Conservation (phyloP, 2,888 invertebrate species). For the Diplazon laetatorius region DNA sequence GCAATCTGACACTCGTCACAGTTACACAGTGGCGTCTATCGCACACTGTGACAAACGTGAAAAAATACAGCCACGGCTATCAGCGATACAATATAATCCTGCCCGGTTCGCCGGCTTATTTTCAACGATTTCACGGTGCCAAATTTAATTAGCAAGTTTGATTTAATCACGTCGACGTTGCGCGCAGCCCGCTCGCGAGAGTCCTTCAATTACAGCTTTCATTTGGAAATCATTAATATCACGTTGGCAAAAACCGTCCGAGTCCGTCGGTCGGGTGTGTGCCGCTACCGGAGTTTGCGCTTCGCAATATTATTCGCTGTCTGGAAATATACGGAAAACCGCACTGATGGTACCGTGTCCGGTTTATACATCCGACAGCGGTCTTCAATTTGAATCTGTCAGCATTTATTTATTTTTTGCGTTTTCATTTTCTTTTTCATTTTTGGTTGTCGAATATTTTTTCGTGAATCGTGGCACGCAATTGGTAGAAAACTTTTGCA, state of each 20-base stretch:
- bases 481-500: no score
- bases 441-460: no score
- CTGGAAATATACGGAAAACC: constrained; percentile 11
- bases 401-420: no score
- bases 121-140: constrained; percentile 71
- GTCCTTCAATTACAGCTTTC: constrained; percentile 67
- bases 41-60: no score
- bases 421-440: no score
- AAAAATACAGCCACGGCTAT: no score
- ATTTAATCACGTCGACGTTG: constrained; percentile 71
- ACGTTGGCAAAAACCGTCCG: constrained; percentile 24
- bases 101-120: constrained; percentile 41
- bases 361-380: background rate
- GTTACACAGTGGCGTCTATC: constrained; percentile 24
- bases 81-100: no score
- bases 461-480: no score
- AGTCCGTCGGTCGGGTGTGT: constrained; percentile 10
- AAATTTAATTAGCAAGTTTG: constrained; percentile 77
- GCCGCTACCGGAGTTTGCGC: constrained; percentile 32
- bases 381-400: background rate
- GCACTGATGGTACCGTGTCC: background rate
- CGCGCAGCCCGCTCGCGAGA: constrained; percentile 39
- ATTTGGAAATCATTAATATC: constrained; percentile 70
- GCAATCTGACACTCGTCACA: constrained; percentile 9
- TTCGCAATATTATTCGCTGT: constrained; percentile 7